Conservation (phyloP, 92 coral and sea anemone genomes). For the Nematostella vectensis region DNA sequence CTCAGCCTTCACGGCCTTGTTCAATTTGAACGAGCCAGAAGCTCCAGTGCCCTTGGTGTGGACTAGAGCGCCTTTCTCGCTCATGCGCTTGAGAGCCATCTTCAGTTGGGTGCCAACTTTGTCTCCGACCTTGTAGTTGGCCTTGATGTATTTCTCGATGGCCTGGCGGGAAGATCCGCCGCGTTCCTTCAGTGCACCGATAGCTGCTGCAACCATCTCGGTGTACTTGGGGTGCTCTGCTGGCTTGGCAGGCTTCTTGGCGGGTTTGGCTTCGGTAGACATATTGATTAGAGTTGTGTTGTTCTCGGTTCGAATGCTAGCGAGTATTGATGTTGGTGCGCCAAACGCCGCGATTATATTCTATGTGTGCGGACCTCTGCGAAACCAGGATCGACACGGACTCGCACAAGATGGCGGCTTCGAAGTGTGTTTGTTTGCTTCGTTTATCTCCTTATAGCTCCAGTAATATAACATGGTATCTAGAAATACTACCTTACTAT, state of each 20-base stretch:
- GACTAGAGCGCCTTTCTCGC: slow-evolving; percentile 12
- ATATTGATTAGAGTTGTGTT: too few species aligned
- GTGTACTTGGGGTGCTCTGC: slow-evolving; percentile 49
- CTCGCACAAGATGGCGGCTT: too few species aligned
- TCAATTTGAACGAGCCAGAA: slow-evolving; percentile 49
- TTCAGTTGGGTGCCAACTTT: slow-evolving; percentile 24
- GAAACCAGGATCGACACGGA: too few species aligned
- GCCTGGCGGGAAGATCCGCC: slow-evolving; percentile 72
- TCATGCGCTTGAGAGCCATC: slow-evolving; percentile 33
- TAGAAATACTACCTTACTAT: too few species aligned
- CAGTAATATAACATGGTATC: too few species aligned
- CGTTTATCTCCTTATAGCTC: too few species aligned
- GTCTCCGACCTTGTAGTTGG: slow-evolving; percentile 37
- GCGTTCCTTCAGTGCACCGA: slow-evolving; percentile 39
- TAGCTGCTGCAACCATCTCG: slow-evolving; percentile 55
- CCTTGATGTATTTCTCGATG: slow-evolving; percentile 60
- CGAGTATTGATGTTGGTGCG: too few species aligned
- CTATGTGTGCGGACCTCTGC: too few species aligned
- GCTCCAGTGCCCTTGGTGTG: slow-evolving; percentile 41
- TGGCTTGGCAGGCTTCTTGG: slow-evolving; percentile 51
- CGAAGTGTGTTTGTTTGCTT: too few species aligned
- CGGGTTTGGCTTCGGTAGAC: not conserved
- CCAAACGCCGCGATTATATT: too few species aligned
- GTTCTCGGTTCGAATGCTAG: too few species aligned
- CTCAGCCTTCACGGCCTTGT: not conserved